These are phyloP conservation scores for Crocodylus rhombifer DNA, from an alignment of 2,797 vertebrate genomes.

Conservation along the genomic window DNA sequence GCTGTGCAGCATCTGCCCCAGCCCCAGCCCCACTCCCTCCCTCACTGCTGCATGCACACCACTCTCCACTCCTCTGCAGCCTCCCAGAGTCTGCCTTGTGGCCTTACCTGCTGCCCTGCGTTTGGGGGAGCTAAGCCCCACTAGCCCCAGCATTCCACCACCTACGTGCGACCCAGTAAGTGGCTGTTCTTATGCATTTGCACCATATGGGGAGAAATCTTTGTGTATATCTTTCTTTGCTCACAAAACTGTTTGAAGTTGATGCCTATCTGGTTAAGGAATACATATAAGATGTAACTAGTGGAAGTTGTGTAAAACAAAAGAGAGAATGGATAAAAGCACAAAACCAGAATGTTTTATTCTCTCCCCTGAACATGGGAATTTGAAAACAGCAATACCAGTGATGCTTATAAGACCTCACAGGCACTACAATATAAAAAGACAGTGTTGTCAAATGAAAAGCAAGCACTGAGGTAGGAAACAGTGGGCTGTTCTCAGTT, in stretches of 20 bases:
- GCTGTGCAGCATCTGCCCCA: too few relatives aligned
- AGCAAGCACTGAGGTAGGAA: background rate
- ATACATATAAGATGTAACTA: background rate
- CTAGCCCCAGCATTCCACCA: too few relatives aligned
- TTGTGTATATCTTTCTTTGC: background rate
- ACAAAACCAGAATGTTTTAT: background rate
- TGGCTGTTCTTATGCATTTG: background rate
- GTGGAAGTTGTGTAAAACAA: background rate
- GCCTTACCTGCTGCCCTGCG: too few relatives aligned
- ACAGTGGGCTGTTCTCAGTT: background rate
- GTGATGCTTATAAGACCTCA: background rate
- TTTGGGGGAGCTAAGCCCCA: too few relatives aligned
- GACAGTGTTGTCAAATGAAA: background rate
- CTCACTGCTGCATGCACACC: too few relatives aligned
- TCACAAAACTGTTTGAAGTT: background rate
- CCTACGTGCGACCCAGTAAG: too few relatives aligned
- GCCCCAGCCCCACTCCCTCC: too few relatives aligned
- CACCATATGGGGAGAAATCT: background rate
- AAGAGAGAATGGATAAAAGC: background rate
- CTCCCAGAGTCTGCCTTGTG: too few relatives aligned
- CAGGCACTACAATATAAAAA: background rate
- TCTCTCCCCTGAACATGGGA: background rate
- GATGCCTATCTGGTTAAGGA: background rate
- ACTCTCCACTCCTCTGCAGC: too few relatives aligned
- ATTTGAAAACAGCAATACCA: background rate